Evolutionary conservation across 2,797 vertebrate genomes (phyloP).

Genomic region (Pseudomugil gertrudae): DNA sequence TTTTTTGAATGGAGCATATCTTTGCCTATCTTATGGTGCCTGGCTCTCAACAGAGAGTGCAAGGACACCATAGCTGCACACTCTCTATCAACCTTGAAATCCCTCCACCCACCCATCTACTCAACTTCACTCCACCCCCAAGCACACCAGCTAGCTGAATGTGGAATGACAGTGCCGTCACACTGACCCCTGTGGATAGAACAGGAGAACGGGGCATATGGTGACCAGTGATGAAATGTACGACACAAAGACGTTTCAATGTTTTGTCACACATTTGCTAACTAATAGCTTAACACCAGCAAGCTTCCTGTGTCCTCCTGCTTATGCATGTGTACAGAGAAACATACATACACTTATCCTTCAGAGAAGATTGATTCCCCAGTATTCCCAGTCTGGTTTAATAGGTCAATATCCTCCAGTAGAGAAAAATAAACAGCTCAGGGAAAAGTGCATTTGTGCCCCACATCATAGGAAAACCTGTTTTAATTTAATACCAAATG

Average conservation of each 20-base stretch:
- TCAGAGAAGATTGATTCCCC: neutral
- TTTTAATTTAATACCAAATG: slow-evolving; percentile 77
- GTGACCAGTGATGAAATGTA: slow-evolving; percentile 59
- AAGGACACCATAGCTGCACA: slow-evolving; percentile 65
- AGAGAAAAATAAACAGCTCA: slow-evolving; percentile 52
- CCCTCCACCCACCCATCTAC: slow-evolving; percentile 1
- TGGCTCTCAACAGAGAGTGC: slow-evolving; percentile 51
- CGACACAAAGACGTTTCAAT: slow-evolving; percentile 28
- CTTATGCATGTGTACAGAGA: slow-evolving; percentile 3
- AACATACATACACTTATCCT: slow-evolving; percentile 1
- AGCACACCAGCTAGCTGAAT: slow-evolving; percentile 29
- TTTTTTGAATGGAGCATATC: slow-evolving; percentile 32
- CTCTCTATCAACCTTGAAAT: slow-evolving; percentile 67
- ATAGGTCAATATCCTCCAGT: slow-evolving; percentile 48
- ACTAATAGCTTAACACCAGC: slow-evolving; percentile 25
- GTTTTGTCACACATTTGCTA: slow-evolving; percentile 33
- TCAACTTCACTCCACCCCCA: slow-evolving; percentile 17
- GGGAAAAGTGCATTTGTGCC: slow-evolving; percentile 57
- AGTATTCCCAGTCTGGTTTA: slow-evolving; percentile 46
- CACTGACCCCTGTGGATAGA: slow-evolving; percentile 70
- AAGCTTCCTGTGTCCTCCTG: slow-evolving; percentile 2
- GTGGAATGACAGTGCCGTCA: slow-evolving; percentile 60
- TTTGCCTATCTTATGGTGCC: slow-evolving; percentile 37
- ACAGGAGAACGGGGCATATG: slow-evolving; percentile 56
- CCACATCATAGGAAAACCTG: slow-evolving; percentile 64